A percentile compares a stretch with the other conserved stretches of the same genome.
These are phyloP conservation scores for Plodia interpunctella DNA, from an alignment of 1,140 invertebrate species.

Conservation along the genomic window DNA sequence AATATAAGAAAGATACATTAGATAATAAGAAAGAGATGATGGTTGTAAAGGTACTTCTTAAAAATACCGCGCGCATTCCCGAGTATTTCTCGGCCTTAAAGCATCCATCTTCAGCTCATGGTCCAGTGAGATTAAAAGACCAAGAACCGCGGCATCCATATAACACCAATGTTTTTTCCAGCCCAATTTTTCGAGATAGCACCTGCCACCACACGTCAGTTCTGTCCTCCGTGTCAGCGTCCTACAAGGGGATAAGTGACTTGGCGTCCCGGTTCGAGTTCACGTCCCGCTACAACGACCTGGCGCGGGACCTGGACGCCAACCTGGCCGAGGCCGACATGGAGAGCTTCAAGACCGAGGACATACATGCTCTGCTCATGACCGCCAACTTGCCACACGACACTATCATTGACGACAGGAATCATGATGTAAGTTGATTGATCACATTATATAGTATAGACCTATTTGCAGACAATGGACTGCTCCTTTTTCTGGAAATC, in stretches of 20 bases:
- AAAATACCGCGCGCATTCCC: no score
- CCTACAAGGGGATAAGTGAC: conserved; percentile 85
- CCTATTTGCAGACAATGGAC: no score
- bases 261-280: conserved; percentile 77
- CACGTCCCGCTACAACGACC: conserved; percentile 86
- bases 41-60: no score
- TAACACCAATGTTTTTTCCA: conserved; percentile 55
- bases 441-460: no score
- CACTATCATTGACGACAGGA: conserved; percentile 61
- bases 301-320: conserved; percentile 92
- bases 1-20: no score
- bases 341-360: conserved; percentile 94
- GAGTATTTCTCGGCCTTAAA: no score
- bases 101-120: no score
- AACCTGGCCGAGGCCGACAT: conserved; percentile 96
- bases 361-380: conserved; percentile 89
- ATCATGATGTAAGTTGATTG: conserved; percentile 62
- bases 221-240: conserved; percentile 87
- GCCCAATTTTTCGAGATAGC: conserved; percentile 85
- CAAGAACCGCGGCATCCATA: no score
- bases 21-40: no score
- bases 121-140: no score
- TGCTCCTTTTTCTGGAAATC: no score
- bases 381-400: conserved; percentile 84
- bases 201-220: conserved; percentile 87